phyloP scores from a whole-genome alignment of 2,797 vertebrate species.

The Enteromius afrohamiltoni region DNA sequence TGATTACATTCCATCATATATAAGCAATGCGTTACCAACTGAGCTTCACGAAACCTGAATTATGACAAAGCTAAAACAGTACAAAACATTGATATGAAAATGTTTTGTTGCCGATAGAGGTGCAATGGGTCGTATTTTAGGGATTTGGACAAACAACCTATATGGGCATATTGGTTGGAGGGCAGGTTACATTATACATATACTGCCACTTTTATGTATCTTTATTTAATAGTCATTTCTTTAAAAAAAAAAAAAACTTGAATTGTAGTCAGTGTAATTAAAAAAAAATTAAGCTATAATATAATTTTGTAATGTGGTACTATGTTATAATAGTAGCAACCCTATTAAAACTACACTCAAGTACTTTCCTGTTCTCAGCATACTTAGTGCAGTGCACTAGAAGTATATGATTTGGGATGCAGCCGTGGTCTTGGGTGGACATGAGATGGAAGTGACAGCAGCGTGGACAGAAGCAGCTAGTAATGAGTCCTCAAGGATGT shows the following conservation, averaged over 20 bases:
- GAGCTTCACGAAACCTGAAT: too few relatives aligned
- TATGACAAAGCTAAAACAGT: too few relatives aligned
- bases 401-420: not conserved
- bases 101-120: too few relatives aligned
- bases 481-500: constrained; percentile 42
- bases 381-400: not conserved
- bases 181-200: not conserved
- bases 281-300: not conserved
- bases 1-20: too few relatives aligned
- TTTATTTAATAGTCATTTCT: not conserved
- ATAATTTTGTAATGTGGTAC: not conserved
- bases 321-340: not conserved
- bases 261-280: not conserved
- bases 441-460: constrained; percentile 5
- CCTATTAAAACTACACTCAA: not conserved
- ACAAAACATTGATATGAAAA: too few relatives aligned
- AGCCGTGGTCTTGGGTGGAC: not conserved
- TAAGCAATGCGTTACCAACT: too few relatives aligned
- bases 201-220: not conserved
- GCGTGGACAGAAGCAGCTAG: not conserved
- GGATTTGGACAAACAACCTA: too few relatives aligned
- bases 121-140: too few relatives aligned
- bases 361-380: not conserved
- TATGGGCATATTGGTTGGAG: too few relatives aligned
- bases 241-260: not conserved